A percentile compares a stretch with the other conserved stretches of the same genome.
Conservation (phyloP, 2,888 invertebrate genomes). For the Rapana venosa region DNA sequence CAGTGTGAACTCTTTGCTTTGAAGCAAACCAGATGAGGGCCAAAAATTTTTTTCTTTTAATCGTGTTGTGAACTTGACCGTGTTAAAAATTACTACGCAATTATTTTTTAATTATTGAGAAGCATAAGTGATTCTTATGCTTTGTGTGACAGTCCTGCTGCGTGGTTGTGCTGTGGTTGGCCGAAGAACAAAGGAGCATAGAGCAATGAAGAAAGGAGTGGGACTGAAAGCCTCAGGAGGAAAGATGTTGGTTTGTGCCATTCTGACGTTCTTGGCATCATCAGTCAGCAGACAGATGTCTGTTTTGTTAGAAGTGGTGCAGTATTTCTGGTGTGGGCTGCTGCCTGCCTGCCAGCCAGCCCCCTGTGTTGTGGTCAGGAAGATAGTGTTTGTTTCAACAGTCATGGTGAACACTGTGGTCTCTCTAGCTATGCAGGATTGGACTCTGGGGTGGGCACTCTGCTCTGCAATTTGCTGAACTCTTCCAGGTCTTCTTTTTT, state of each 20-base stretch:
- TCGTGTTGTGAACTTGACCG: background rate
- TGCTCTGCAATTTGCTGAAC: background rate
- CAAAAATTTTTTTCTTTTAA: background rate
- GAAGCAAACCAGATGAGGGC: background rate
- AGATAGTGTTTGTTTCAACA: too few species aligned
- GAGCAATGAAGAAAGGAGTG: background rate
- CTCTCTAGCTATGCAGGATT: background rate
- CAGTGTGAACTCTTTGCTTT: too few species aligned
- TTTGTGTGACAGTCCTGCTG: background rate
- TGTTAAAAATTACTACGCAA: background rate
- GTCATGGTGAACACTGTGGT: too few species aligned
- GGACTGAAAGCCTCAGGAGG: background rate
- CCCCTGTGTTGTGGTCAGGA: too few species aligned
- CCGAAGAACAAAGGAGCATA: background rate
- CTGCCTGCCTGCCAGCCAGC: too few species aligned
- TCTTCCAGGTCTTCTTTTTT: background rate
- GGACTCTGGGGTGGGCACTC: too few species aligned
- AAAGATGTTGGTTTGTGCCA: background rate
- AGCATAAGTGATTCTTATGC: background rate
- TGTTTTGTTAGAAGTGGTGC: too few species aligned
- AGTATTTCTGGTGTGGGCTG: too few species aligned
- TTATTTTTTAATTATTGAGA: background rate
- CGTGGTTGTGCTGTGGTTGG: background rate
- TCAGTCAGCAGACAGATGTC: too few species aligned
- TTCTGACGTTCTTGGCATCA: too few species aligned